phyloP scores from a whole-genome alignment of 1,140 invertebrate species.

The Zaprionus lachaisei region DNA sequence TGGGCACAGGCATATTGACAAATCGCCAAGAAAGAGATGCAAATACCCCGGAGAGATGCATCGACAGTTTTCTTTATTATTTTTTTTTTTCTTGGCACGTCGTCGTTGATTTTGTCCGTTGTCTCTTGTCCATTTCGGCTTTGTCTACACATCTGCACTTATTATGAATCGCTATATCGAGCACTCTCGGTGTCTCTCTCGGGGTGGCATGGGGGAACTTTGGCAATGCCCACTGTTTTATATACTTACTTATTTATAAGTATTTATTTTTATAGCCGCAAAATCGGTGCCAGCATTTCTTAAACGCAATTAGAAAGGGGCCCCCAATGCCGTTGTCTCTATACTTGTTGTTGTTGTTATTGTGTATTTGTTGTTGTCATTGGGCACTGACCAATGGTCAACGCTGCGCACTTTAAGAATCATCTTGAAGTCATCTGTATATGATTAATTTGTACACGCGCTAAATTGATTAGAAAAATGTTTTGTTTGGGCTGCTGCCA shows the following conservation, averaged over 20 bases:
- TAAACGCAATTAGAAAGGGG: constrained; percentile 73
- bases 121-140: constrained; percentile 43
- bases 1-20: constrained; percentile 48
- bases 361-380: constrained; percentile 13
- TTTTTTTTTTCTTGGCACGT: constrained; percentile 39
- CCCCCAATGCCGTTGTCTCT: constrained; percentile 44
- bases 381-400: constrained; percentile 40
- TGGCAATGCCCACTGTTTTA: constrained; percentile 42
- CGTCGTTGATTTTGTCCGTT: constrained; percentile 34
- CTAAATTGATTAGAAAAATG: constrained; percentile 65
- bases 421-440: constrained; percentile 55
- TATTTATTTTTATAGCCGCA: constrained; percentile 55
- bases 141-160: constrained; percentile 56
- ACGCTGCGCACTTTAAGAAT: constrained; percentile 43
- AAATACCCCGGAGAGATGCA: constrained; percentile 42
- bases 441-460: constrained; percentile 71
- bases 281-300: constrained; percentile 70
- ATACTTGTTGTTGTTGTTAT: background rate
- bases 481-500: constrained; percentile 53
- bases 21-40: constrained; percentile 46
- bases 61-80: background rate
- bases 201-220: constrained; percentile 2
- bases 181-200: background rate
- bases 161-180: constrained; percentile 45
- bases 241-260: constrained; percentile 54